Percentiles rank a stretch among this genome's conserved stretches.
phyloP scores from a whole-genome alignment of 2,888 invertebrate species.

The Escarpia spicata region DNA sequence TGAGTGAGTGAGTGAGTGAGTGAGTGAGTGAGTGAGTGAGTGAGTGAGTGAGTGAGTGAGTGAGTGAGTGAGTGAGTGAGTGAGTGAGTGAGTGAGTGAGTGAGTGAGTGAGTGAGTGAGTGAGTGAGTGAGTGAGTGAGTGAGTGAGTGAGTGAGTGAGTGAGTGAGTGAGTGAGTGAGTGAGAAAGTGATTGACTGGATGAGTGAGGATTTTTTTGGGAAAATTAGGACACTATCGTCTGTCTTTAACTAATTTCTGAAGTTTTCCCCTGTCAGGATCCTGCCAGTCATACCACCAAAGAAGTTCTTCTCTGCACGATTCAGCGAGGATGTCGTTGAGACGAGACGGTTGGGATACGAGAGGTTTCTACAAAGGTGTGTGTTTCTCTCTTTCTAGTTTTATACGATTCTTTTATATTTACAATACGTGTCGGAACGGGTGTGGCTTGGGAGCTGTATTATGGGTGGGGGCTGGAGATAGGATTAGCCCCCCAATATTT shows the following conservation, averaged over 20 bases:
- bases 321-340: background rate
- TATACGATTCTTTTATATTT: too few relatives aligned
- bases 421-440: too few relatives aligned
- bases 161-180: conserved; percentile 17
- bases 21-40: conserved; percentile 30
- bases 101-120: conserved; percentile 26
- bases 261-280: background rate
- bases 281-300: background rate
- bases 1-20: conserved; percentile 28
- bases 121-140: conserved; percentile 24
- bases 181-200: background rate
- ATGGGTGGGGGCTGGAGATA: too few relatives aligned
- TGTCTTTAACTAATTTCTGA: too few relatives aligned
- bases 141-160: conserved; percentile 21
- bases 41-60: conserved; percentile 34
- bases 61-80: conserved; percentile 27
- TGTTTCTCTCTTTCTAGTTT: background rate
- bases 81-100: conserved; percentile 29
- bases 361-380: background rate
- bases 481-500: too few relatives aligned
- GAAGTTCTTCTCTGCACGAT: background rate
- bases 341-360: background rate
- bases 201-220: too few relatives aligned
- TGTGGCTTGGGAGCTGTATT: too few relatives aligned
- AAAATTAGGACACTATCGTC: too few relatives aligned